phyloP scores from a whole-genome alignment of 2,113 vertebrate species.

The Phocoena sinus region DNA sequence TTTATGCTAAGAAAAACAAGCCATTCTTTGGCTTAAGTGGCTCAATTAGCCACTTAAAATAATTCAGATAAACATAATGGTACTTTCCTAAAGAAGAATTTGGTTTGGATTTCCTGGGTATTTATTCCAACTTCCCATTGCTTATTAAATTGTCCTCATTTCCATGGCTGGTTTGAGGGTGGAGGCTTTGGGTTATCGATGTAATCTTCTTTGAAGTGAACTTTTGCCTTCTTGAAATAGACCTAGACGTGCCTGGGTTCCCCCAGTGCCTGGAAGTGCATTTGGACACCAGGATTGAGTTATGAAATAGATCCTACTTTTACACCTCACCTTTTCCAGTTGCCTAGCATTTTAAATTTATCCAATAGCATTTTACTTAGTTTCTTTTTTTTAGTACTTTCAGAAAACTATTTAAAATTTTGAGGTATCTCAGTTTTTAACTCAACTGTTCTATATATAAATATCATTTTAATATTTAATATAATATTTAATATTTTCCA shows the following conservation, averaged over 20 bases:
- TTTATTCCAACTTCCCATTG: not conserved
- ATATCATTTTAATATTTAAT: not conserved
- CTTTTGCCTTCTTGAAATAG: not conserved
- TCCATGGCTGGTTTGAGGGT: not conserved
- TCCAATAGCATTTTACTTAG: not conserved
- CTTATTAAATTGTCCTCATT: not conserved
- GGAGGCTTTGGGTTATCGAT: not conserved
- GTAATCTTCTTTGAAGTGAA: not conserved
- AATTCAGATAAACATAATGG: not conserved
- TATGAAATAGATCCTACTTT: not conserved
- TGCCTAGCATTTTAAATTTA: not conserved
- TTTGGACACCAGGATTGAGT: not conserved
- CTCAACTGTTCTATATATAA: not conserved
- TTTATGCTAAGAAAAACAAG: not conserved
- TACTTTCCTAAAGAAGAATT: not conserved
- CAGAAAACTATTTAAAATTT: not conserved
- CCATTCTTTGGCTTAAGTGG: not conserved
- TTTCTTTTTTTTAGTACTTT: not conserved
- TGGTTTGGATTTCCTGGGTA: not conserved
- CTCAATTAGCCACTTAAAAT: not conserved
- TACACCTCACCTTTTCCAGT: not conserved
- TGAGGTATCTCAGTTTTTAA: not conserved
- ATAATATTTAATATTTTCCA: not conserved
- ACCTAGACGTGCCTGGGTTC: not conserved
- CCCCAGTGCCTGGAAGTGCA: not conserved